Evolutionary conservation across 2,888 invertebrate species (phyloP).

Genomic region (Drosophila infuscata): DNA sequence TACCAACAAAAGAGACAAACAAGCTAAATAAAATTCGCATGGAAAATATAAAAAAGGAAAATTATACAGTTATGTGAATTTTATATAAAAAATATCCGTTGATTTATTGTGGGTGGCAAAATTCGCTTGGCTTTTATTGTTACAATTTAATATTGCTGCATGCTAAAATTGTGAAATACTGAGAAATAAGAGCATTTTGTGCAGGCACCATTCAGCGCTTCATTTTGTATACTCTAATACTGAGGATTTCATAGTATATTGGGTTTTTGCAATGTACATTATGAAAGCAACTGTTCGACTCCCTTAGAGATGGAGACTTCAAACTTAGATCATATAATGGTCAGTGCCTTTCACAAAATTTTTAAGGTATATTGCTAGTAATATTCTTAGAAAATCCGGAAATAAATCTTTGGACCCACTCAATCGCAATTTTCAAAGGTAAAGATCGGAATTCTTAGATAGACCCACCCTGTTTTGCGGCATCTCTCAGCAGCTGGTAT

Average conservation of each 20-base stretch:
- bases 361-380: too few species aligned
- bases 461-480: not conserved
- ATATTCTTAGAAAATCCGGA: too few species aligned
- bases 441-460: not conserved
- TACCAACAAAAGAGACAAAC: slow-evolving; percentile 13
- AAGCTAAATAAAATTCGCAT: slow-evolving; percentile 23
- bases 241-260: not conserved
- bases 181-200: slow-evolving; percentile 22
- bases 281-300: too few species aligned
- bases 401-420: too few species aligned
- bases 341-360: not conserved
- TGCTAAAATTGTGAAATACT: slow-evolving; percentile 34
- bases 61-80: slow-evolving; percentile 39
- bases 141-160: slow-evolving; percentile 47
- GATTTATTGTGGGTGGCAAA: slow-evolving; percentile 62
- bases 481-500: not conserved
- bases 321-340: too few species aligned
- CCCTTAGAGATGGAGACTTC: too few species aligned
- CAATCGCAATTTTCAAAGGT: too few species aligned
- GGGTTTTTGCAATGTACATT: not conserved
- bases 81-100: slow-evolving; percentile 53
- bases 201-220: slow-evolving; percentile 14
- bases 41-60: slow-evolving; percentile 14
- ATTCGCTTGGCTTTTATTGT: slow-evolving; percentile 52
- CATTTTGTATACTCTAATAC: not conserved